Evolutionary conservation across 2,797 vertebrate genomes (phyloP).

Genomic region (Acipenser transmontanus): DNA sequence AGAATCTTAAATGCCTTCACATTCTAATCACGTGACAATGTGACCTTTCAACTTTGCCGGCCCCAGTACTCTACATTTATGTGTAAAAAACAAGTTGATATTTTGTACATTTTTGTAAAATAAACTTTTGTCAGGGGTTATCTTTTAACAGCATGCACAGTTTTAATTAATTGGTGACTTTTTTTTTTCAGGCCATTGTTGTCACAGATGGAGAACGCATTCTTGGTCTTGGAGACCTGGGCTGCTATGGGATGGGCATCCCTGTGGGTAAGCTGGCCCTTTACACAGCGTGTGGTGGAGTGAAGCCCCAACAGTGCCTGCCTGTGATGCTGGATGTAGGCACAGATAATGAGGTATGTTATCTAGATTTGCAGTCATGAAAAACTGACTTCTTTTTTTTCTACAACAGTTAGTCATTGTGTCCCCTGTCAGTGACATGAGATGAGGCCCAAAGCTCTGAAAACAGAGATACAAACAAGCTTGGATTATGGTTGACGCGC

Average conservation of each 20-base stretch:
- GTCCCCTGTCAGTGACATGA: slow-evolving; percentile 32
- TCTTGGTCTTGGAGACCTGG: slow-evolving; percentile 91
- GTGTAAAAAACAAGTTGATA: no score
- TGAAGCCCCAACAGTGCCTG: slow-evolving; percentile 84
- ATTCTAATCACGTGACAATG: no score
- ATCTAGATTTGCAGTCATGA: no score
- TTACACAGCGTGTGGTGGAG: slow-evolving; percentile 88
- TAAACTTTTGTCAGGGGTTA: no score
- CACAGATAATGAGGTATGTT: slow-evolving; percentile 88
- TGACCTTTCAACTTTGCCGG: no score
- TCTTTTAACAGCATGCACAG: no score
- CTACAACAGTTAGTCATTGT: slow-evolving; percentile 4
- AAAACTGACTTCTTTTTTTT: no score
- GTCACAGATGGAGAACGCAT: slow-evolving; percentile 95
- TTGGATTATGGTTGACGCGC: no score
- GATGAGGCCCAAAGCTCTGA: slow-evolving; percentile 36
- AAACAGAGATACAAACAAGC: slow-evolving; percentile 35
- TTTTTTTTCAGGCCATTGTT: slow-evolving; percentile 73
- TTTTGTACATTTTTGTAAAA: no score
- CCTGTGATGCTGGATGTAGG: slow-evolving; percentile 90
- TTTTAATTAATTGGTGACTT: no score
- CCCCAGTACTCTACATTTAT: no score
- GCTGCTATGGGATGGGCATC: slow-evolving; percentile 94
- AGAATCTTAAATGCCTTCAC: no score
- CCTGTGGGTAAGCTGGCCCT: slow-evolving; percentile 94